Conservation (phyloP, 2,888 invertebrate species). For the Amphiduros pacificus region DNA sequence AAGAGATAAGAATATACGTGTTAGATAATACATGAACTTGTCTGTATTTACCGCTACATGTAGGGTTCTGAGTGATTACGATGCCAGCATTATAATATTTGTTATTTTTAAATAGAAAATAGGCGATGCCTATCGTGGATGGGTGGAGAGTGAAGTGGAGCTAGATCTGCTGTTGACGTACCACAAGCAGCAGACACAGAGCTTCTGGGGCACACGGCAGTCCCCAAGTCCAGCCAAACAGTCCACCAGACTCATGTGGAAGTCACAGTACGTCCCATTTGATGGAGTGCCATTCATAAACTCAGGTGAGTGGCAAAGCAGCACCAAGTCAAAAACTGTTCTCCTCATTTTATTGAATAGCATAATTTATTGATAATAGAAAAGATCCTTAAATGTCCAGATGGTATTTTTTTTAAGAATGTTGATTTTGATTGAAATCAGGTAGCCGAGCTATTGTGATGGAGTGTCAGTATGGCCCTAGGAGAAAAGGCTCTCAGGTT, state of each 20-base stretch:
- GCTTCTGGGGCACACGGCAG: constrained; percentile 59
- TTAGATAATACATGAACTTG: too few species aligned
- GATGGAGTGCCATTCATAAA: constrained; percentile 60
- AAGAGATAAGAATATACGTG: too few species aligned
- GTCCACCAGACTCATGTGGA: constrained; percentile 59
- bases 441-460: constrained; percentile 57
- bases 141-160: constrained; percentile 56
- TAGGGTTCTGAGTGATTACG: background rate
- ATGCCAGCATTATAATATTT: background rate
- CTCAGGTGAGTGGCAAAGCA: constrained; percentile 47
- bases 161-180: constrained; percentile 56
- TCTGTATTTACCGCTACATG: background rate
- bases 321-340: too few species aligned
- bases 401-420: too few species aligned
- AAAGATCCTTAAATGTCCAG: too few species aligned
- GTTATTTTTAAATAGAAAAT: constrained; percentile 42
- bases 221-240: constrained; percentile 55
- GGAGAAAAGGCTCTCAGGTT: constrained; percentile 47
- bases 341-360: too few species aligned
- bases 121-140: constrained; percentile 58
- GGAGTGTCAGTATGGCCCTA: constrained; percentile 60
- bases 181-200: constrained; percentile 57
- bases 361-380: too few species aligned
- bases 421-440: too few species aligned
- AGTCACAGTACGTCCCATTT: constrained; percentile 59